Conservation (phyloP, 2,797 vertebrate species). For the Neosilurus mollespiculum region DNA sequence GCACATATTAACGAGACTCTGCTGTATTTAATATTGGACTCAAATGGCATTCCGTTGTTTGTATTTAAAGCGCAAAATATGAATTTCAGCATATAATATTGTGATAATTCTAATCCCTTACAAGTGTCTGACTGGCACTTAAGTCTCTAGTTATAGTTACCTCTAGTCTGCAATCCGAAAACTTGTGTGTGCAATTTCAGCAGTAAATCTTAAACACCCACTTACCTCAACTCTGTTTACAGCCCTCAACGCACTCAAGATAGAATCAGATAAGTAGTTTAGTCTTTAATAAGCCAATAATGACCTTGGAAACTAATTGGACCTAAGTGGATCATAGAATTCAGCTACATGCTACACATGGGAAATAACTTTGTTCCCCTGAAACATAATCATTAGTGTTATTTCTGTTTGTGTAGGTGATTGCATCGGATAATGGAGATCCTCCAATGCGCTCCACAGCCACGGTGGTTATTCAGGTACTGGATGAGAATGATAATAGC, state of each 20-base stretch:
- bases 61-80: neutral
- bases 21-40: neutral
- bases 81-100: neutral
- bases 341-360: neutral
- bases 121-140: neutral
- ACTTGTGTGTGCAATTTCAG: neutral
- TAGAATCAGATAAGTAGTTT: neutral
- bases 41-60: neutral
- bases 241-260: neutral
- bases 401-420: slow-evolving; percentile 74
- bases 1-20: too few relatives aligned
- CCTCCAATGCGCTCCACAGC: slow-evolving; percentile 83
- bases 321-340: neutral
- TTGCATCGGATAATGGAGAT: slow-evolving; percentile 85
- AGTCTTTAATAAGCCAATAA: neutral
- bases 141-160: neutral
- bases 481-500: slow-evolving; percentile 88
- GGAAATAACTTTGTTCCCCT: neutral
- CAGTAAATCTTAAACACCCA: neutral
- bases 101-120: neutral
- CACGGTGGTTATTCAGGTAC: slow-evolving; percentile 82
- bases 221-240: neutral
- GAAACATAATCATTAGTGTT: slow-evolving; percentile 3
- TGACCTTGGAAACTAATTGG: neutral
- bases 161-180: neutral